These are phyloP conservation scores for Aurelia coerulea DNA, from an alignment of 30 jellyfish, hydroid and myxozoan genomes.

Conservation along the genomic window DNA sequence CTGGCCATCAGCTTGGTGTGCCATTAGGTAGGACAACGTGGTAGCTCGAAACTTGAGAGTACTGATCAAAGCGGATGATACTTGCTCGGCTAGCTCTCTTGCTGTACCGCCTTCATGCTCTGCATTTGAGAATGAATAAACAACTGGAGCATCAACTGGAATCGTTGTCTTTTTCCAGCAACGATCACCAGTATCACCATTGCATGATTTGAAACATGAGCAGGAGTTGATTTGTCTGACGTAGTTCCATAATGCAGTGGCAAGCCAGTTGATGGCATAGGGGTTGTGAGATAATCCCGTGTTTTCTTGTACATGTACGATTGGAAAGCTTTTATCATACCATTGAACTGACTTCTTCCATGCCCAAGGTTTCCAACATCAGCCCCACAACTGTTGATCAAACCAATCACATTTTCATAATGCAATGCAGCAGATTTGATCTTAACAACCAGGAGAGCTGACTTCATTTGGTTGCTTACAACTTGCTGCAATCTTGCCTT, in stretches of 20 bases:
- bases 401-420: slow-evolving; percentile 40
- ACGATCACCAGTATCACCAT: slow-evolving; percentile 44
- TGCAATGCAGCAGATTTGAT: slow-evolving; percentile 55
- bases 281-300: slow-evolving; percentile 24
- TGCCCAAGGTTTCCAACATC: slow-evolving; percentile 60
- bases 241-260: slow-evolving; percentile 5
- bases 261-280: slow-evolving; percentile 40
- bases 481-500: slow-evolving; percentile 46
- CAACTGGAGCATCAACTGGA: slow-evolving; percentile 51
- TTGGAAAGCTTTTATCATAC: slow-evolving; percentile 45
- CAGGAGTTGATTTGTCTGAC: slow-evolving; percentile 49
- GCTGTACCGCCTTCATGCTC: slow-evolving; percentile 49
- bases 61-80: neutral
- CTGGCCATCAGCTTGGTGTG: slow-evolving; percentile 57
- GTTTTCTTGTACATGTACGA: slow-evolving; percentile 33
- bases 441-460: slow-evolving; percentile 42
- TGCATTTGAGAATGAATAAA: slow-evolving; percentile 1
- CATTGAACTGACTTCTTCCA: slow-evolving; percentile 46
- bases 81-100: slow-evolving; percentile 43
- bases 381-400: slow-evolving; percentile 45
- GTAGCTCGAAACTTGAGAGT: slow-evolving; percentile 10
- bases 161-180: slow-evolving; percentile 45
- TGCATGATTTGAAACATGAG: slow-evolving; percentile 45
- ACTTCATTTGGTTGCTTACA: slow-evolving; percentile 50
- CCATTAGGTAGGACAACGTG: slow-evolving; percentile 23